Base-by-base conservation (phyloP, 2,113 vertebrate species). In the Peromyscus polionotus region DNA sequence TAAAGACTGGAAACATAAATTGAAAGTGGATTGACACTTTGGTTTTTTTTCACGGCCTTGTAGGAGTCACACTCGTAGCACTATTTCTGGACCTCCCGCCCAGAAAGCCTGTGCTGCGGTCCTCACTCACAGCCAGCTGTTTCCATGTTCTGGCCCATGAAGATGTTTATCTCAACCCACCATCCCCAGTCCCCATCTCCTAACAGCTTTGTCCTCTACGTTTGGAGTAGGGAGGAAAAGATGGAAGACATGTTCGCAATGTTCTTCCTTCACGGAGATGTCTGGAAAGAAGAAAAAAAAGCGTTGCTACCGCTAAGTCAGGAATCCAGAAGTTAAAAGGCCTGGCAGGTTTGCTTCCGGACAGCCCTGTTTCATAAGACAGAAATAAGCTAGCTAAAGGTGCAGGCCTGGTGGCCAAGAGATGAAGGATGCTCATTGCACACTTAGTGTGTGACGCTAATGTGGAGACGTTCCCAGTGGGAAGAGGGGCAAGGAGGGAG, bases 21-120 rank as follows among this genome's bases (percentile, higher is more conserved):
- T 88, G 51, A 1, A 75, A 94, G 68, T 79, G 63, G 48, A 33
- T 63, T 67, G n/a, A 19, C 77, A 75, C n/a, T 95, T 97, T 95
- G 92, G 76, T 65, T 92, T 93, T 54, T 54, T 33, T 76, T 68
- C 54, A 5, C 59, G n/a, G 19, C 19, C 45, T 86, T 20, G 13
- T 73, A 76, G 90, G 70, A 89, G 86, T 36, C 61, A 31, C 13
- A 12, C 70, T 92, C 79, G 90, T 70, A 75, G 83, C 2, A 3
- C 42, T 97, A 95, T 96, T 97, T 98, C 90, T 81, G 91, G 84
- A 95, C 51, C 57, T 59, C 1, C 0, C 39, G 68, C 92, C 92
- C 97, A 96, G 84, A 76, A 90, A 84, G 77, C 67, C 81, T 39
- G 28, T 28, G 36, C 84, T 72, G 68, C 54, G 39, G 51, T 63